Conservation (phyloP, 1,140 invertebrate species). For the Halictus rubicundus region DNA sequence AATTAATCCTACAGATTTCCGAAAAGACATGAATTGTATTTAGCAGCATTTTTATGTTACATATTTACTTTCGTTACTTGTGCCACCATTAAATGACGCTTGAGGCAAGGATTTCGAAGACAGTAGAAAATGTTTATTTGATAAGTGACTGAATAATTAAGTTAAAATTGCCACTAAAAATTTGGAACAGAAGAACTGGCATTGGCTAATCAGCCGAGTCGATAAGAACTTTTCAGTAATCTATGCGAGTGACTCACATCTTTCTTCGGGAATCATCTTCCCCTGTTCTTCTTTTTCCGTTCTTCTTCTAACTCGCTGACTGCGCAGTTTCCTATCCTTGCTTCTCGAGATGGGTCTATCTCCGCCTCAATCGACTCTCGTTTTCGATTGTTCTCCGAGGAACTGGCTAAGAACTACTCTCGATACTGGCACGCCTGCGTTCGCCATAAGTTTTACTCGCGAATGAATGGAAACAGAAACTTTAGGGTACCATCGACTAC, state of each 20-base stretch:
- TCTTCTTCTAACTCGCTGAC: not conserved
- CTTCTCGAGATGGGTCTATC: not conserved
- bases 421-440: no score
- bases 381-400: not conserved
- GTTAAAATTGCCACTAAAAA: not conserved
- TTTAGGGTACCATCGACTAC: no score
- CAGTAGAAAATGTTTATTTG: no score
- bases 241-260: constrained; percentile 34
- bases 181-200: constrained; percentile 8
- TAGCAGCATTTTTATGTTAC: no score
- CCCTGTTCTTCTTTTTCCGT: not conserved
- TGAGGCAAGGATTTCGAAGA: no score
- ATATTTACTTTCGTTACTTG: no score
- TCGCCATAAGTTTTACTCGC: no score
- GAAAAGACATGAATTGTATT: no score
- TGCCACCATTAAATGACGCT: no score
- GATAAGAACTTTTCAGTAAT: constrained; percentile 35
- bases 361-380: not conserved
- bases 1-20: no score
- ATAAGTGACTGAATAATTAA: no score
- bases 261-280: constrained; percentile 29
- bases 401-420: not conserved
- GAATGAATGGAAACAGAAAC: no score
- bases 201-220: not conserved
- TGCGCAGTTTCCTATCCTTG: not conserved